Evolutionary conservation across 2,113 vertebrate species (phyloP).

Genomic region (Carlito syrichta): DNA sequence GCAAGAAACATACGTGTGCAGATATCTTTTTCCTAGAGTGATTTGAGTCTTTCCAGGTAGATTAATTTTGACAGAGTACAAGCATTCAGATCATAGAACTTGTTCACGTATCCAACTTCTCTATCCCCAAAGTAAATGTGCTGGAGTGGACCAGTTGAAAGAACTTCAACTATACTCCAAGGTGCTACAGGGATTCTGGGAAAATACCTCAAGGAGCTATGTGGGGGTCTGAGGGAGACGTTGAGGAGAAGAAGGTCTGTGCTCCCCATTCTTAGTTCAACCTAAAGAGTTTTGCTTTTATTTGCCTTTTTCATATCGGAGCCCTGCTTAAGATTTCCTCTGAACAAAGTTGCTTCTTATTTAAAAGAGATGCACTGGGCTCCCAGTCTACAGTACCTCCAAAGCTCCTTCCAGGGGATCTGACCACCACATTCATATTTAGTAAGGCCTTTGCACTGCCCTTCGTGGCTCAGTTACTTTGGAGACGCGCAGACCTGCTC

Average conservation of each 20-base stretch:
- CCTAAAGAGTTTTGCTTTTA: not conserved
- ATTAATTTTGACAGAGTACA: not conserved
- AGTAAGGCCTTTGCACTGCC: not conserved
- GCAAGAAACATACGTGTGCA: too few relatives aligned
- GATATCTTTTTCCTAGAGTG: too few relatives aligned
- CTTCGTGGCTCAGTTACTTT: not conserved
- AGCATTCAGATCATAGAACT: not conserved
- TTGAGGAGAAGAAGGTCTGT: too few relatives aligned
- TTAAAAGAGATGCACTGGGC: not conserved
- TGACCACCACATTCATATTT: accelerated
- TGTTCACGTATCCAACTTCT: too few relatives aligned
- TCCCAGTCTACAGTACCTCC: accelerated
- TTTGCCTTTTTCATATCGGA: not conserved
- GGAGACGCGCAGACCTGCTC: not conserved
- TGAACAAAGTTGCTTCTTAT: not conserved
- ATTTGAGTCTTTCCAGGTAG: too few relatives aligned
- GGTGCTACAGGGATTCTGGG: not conserved
- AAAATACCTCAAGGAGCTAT: not conserved
- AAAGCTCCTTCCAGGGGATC: too few relatives aligned
- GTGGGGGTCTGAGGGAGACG: too few relatives aligned
- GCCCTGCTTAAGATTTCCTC: not conserved
- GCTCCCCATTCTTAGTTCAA: accelerated
- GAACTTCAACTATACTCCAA: not conserved
- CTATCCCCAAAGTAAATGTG: not conserved
- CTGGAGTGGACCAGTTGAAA: not conserved